phyloP scores from a whole-genome alignment of 2,113 vertebrate species.

The Phrynosoma blainvillii region DNA sequence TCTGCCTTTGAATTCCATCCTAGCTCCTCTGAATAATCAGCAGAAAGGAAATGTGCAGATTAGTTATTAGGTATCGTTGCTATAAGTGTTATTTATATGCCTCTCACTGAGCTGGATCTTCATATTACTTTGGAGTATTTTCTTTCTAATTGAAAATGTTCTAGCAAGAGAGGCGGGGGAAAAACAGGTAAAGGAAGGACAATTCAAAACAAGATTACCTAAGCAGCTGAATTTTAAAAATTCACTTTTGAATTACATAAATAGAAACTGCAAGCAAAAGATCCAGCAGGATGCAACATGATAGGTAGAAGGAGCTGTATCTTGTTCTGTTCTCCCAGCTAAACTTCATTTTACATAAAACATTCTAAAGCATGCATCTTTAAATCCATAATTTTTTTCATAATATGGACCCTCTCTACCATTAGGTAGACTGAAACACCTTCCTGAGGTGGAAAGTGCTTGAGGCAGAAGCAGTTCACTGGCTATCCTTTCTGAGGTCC shows the following conservation, averaged over 20 bases:
- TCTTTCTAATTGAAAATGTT: not conserved
- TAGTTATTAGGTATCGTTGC: not conserved
- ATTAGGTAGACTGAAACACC: not conserved
- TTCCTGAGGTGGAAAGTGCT: not conserved
- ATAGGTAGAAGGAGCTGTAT: not conserved
- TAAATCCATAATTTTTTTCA: not conserved
- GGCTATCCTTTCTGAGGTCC: too few species aligned
- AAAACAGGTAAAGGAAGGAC: conserved; percentile 34
- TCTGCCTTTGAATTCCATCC: conserved; percentile 3
- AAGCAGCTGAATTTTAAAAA: not conserved
- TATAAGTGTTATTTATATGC: not conserved
- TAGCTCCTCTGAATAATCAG: not conserved
- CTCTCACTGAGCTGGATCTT: not conserved
- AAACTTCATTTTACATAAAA: conserved; percentile 32
- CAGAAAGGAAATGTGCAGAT: fast-evolving
- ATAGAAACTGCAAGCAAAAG: not conserved
- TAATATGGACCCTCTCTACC: not conserved
- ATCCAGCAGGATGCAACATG: conserved; percentile 8
- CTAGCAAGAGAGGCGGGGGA: conserved; percentile 11
- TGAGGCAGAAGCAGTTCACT: not conserved
- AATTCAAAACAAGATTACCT: not conserved
- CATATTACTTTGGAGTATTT: not conserved
- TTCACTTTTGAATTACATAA: not conserved
- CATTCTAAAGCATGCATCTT: conserved; percentile 30
- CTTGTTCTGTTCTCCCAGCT: conserved; percentile 19